Base-by-base conservation (phyloP, 2,113 vertebrate species). In the Callopanchax toddi region DNA sequence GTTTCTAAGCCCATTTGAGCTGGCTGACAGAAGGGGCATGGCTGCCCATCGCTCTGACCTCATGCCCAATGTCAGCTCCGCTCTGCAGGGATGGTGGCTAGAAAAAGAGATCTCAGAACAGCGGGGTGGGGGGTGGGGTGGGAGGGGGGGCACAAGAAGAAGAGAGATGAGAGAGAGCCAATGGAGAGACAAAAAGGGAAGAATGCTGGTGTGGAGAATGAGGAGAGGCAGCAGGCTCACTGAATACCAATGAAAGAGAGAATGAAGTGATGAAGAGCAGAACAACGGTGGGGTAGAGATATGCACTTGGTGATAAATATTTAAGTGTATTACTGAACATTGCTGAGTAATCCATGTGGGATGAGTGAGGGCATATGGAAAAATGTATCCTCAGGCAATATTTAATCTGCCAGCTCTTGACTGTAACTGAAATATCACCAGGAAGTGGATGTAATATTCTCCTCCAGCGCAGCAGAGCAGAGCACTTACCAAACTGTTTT, bases 41-140 rank as follows among this genome's bases (percentile, higher is more conserved):
- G 69, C 86, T 87, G 88, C 84, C 89, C 89, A 87, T 80, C 86
- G 86, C 83, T 81, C 81, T 89, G 88, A 91, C 88, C 89, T 89
- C 88, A 64, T 80, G 86, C 79, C 84, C 89, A 91, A 91, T 89
- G 89, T 89, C 88, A 89, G 79, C 75, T 61, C 60, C 46, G 63
- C 79, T 91, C 88, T 83, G 60, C 49, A 46, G 85, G 85, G 86
- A 77, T 52, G 70, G 53, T 65, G 82, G 68, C 76, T 81, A 81
- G 81, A 75, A 78, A 86, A 85, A 79, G 64, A 87, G 81, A 81
- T 83, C 80, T 69, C 72, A 26, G 81, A 65, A 86, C 73, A 78
- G 25, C 3, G 11, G 36, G 22, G 40, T 18, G 40, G 2, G 17
- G 21, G 4, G 3, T 11, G 64, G 57, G 21, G 56, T 44, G 53